Conservation (phyloP, 64 coral and sea anemone species). For the Pachyseris speciosa region DNA sequence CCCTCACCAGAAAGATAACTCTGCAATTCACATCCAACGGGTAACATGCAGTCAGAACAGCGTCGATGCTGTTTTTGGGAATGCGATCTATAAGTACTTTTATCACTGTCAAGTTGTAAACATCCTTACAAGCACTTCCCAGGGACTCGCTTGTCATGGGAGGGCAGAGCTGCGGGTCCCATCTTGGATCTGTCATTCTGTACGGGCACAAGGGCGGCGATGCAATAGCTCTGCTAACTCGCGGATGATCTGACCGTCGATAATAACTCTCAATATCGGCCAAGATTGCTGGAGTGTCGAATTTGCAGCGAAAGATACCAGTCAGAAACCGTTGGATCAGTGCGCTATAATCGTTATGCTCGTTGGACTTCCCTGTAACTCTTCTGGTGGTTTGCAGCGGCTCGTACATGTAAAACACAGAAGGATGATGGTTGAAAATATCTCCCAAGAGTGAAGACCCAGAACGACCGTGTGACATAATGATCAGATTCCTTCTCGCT, state of each 20-base stretch:
- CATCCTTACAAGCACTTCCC: neutral
- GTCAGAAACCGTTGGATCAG: neutral
- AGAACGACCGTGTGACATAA: too few species aligned
- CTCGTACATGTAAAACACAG: slow-evolving; percentile 35
- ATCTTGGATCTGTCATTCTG: neutral
- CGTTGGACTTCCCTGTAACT: neutral
- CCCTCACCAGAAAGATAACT: neutral
- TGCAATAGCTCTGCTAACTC: slow-evolving; percentile 7
- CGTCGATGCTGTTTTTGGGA: slow-evolving; percentile 1
- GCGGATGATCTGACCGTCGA: neutral
- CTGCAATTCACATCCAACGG: neutral
- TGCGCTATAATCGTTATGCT: neutral
- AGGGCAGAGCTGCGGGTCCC: neutral
- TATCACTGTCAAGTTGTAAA: neutral
- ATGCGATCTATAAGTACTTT: slow-evolving; percentile 8
- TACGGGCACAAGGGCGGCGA: slow-evolving; percentile 8
- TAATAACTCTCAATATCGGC: slow-evolving; percentile 9
- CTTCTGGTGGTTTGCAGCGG: neutral
- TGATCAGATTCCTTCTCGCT: neutral
- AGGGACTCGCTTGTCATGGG: neutral
- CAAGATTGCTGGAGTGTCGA: neutral
- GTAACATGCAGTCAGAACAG: neutral
- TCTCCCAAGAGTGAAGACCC: too few species aligned
- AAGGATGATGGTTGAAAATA: neutral
- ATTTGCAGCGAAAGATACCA: neutral